A percentile compares a stretch with the other conserved stretches of the same genome.
These are phyloP conservation scores for Mythimna ferrago DNA, from an alignment of 2,888 invertebrate species.

Conservation along the genomic window DNA sequence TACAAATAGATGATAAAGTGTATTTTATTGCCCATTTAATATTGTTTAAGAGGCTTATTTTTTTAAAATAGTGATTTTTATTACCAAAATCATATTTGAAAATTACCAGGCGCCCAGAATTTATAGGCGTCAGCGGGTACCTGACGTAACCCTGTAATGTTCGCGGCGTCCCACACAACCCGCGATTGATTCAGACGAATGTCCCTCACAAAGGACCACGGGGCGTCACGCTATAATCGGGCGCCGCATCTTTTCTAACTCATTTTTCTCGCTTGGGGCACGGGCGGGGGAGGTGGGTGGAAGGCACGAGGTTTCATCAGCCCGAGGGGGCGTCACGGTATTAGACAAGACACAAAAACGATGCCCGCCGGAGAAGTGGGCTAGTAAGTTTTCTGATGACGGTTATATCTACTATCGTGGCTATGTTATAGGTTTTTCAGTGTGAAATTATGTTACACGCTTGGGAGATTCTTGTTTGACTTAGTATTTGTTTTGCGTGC, in stretches of 20 bases:
- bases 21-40: background rate
- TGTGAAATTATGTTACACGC: slow-evolving; percentile 59
- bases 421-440: slow-evolving; percentile 67
- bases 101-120: slow-evolving; percentile 71
- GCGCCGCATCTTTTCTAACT: slow-evolving; percentile 90
- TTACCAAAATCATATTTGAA: slow-evolving; percentile 22
- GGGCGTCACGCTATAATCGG: slow-evolving; percentile 88
- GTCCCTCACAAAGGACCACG: slow-evolving; percentile 84
- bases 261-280: slow-evolving; percentile 89
- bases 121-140: slow-evolving; percentile 70
- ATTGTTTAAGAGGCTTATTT: background rate
- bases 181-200: slow-evolving; percentile 88
- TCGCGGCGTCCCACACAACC: slow-evolving; percentile 75
- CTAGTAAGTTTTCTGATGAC: slow-evolving; percentile 85
- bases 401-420: slow-evolving; percentile 75
- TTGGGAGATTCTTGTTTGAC: slow-evolving; percentile 27
- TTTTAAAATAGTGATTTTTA: background rate
- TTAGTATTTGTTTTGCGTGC: slow-evolving; percentile 29
- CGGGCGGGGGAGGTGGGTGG: slow-evolving; percentile 67
- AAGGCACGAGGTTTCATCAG: slow-evolving; percentile 80
- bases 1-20: background rate
- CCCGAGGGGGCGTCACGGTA: slow-evolving; percentile 87
- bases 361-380: slow-evolving; percentile 84
- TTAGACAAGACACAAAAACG: slow-evolving; percentile 91
- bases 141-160: slow-evolving; percentile 75